Conservation (phyloP, 1,140 invertebrate species). For the Lysiphlebus fabarum region DNA sequence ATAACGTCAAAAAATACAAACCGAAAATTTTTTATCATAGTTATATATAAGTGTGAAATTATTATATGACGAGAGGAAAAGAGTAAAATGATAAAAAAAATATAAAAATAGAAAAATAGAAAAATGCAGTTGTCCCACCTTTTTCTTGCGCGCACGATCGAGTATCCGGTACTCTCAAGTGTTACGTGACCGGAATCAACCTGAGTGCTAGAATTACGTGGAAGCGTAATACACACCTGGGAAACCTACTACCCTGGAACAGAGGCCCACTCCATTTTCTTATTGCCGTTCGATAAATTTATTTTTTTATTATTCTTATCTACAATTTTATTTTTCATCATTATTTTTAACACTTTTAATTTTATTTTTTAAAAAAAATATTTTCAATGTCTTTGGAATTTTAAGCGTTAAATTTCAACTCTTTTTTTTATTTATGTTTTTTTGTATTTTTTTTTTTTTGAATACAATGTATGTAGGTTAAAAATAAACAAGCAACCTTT, state of each 20-base stretch:
- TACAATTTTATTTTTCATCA: constrained; percentile 1
- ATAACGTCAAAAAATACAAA: too few relatives aligned
- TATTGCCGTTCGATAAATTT: constrained; percentile 21
- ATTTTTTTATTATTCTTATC: constrained; percentile 10
- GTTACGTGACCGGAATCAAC: constrained; percentile 29
- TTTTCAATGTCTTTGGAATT: neutral
- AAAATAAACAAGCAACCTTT: too few relatives aligned
- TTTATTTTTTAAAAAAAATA: constrained; percentile 3
- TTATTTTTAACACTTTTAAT: constrained; percentile 7
- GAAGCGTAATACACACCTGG: constrained; percentile 27
- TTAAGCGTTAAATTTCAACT: too few relatives aligned
- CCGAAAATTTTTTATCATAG: too few relatives aligned
- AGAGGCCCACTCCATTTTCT: constrained; percentile 17
- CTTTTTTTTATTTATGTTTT: too few relatives aligned
- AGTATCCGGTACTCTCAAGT: constrained; percentile 28
- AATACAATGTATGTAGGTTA: too few relatives aligned
- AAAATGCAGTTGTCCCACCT: constrained; percentile 8
- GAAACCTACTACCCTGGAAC: constrained; percentile 13
- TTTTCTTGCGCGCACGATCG: neutral
- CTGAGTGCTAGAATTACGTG: constrained; percentile 24
- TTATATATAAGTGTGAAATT: too few relatives aligned
- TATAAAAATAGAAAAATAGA: too few relatives aligned
- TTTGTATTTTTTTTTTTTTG: too few relatives aligned
- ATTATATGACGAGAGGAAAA: too few relatives aligned
- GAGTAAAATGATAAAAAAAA: too few relatives aligned